phyloP scores from a whole-genome alignment of 2,888 invertebrate species.

The Empis stercorea region DNA sequence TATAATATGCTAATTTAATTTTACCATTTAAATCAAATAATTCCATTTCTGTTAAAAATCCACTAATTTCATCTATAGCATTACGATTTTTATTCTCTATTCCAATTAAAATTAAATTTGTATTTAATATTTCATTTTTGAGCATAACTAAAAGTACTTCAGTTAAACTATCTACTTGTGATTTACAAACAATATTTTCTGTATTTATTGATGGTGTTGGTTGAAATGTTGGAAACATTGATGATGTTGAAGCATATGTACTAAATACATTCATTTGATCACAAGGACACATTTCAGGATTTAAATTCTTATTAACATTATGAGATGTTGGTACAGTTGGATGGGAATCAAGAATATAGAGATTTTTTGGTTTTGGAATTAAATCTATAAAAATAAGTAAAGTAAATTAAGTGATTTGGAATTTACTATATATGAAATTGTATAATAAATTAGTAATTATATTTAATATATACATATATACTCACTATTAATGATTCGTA shows the following conservation, averaged over 20 bases:
- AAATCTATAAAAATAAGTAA: not conserved
- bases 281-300: not conserved
- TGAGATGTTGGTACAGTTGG: too few relatives aligned
- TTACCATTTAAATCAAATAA: conserved; percentile 3
- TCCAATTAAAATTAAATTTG: not conserved
- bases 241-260: not conserved
- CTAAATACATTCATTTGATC: not conserved
- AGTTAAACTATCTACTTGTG: not conserved
- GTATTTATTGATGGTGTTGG: not conserved
- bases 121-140: not conserved
- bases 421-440: too few relatives aligned
- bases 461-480: not conserved
- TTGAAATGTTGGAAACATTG: not conserved
- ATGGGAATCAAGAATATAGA: not conserved
- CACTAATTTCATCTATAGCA: not conserved
- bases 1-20: conserved; percentile 1
- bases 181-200: not conserved
- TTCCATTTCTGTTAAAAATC: conserved; percentile 3
- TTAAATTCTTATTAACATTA: not conserved
- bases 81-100: not conserved
- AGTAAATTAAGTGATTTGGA: too few relatives aligned
- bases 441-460: not conserved
- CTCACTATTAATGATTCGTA: not conserved
- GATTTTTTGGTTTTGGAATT: not conserved
- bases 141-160: not conserved